These are phyloP conservation scores for Hypolimnas misippus DNA, from an alignment of 2,888 invertebrate species.

Conservation along the genomic window DNA sequence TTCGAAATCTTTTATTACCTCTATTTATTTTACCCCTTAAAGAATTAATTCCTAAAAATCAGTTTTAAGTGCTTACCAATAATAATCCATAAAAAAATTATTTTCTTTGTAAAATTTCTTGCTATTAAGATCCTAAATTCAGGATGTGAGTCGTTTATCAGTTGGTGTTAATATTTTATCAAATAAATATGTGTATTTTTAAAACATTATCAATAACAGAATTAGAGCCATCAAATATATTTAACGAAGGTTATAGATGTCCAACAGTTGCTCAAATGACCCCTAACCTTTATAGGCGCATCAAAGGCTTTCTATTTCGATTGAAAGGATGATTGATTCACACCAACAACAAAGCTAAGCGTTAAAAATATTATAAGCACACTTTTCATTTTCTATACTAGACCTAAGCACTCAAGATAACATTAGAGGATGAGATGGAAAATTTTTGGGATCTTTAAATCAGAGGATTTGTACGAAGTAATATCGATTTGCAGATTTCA, in stretches of 20 bases:
- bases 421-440: conserved; percentile 7
- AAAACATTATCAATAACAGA: neutral
- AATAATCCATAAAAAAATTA: no score
- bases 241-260: neutral
- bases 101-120: no score
- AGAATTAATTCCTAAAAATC: no score
- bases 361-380: conserved; percentile 8
- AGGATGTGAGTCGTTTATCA: no score
- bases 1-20: no score
- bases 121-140: no score
- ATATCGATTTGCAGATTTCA: no score
- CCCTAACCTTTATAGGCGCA: conserved; percentile 21
- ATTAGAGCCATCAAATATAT: neutral
- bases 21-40: no score
- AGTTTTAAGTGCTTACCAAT: no score
- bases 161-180: neutral
- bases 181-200: neutral
- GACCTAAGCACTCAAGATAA: conserved; percentile 5
- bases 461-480: neutral
- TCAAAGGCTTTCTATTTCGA: conserved; percentile 34
- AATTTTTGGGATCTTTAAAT: neutral
- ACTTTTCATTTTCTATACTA: conserved; percentile 15
- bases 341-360: conserved; percentile 19
- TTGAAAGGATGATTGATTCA: conserved; percentile 39
- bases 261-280: conserved; percentile 14